Percentiles rank a stretch among this genome's conserved stretches.
Evolutionary conservation across 2,797 vertebrate species (phyloP).

Genomic region (Enteromius afrohamiltoni): DNA sequence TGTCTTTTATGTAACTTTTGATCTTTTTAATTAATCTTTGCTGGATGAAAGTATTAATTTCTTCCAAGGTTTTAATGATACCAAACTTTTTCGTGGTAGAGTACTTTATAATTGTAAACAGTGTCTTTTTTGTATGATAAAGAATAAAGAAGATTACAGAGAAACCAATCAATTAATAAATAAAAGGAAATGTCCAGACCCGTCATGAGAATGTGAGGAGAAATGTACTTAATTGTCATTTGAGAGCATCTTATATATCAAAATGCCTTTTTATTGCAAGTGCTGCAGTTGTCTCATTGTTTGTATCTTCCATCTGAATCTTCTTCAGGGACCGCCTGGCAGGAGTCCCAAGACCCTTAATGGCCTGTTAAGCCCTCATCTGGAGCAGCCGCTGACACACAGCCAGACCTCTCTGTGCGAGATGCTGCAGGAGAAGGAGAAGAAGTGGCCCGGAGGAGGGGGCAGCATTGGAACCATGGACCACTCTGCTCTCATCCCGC

Average conservation of each 20-base stretch:
- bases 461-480: slow-evolving; percentile 76
- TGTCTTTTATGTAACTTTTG: not conserved
- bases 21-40: not conserved
- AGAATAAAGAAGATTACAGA: not conserved
- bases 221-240: not conserved
- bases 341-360: slow-evolving; percentile 84
- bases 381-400: slow-evolving; percentile 86
- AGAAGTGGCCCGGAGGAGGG: slow-evolving; percentile 74
- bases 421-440: slow-evolving; percentile 90
- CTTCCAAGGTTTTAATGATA: not conserved
- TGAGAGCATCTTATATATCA: not conserved
- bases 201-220: not conserved
- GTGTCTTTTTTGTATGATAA: not conserved
- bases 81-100: not conserved
- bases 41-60: not conserved
- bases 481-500: slow-evolving; percentile 90
- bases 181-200: not conserved
- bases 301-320: not conserved
- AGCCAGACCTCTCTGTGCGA: slow-evolving; percentile 93
- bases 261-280: not conserved
- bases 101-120: not conserved
- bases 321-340: slow-evolving; percentile 60
- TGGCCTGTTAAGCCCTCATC: slow-evolving; percentile 86
- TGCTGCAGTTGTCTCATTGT: not conserved
- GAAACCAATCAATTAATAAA: not conserved